phyloP scores from a whole-genome alignment of 2,888 invertebrate species.

The Thymelicus lineola region DNA sequence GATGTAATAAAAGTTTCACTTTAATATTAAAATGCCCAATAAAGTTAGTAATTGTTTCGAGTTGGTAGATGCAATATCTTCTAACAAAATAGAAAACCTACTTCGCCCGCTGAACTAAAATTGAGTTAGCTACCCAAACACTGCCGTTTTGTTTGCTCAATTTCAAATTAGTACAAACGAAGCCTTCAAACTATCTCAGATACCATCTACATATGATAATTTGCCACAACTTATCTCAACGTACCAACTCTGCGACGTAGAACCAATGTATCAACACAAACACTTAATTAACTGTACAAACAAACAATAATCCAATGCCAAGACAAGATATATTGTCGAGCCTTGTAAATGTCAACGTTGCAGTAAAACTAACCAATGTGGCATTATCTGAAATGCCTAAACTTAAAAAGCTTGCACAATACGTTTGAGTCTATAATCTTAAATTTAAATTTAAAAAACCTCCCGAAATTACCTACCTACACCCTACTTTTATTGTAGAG shows the following conservation, averaged over 20 bases:
- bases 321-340: constrained; percentile 33
- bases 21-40: no score
- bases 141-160: constrained; percentile 3
- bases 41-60: no score
- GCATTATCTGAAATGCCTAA: not conserved
- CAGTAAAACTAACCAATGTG: not conserved
- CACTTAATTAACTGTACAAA: constrained; percentile 36
- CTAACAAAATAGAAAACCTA: no score
- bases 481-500: no score
- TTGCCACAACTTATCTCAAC: constrained; percentile 27
- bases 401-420: no score
- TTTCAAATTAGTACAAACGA: not conserved
- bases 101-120: not conserved
- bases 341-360: constrained; percentile 22
- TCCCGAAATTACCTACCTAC: no score
- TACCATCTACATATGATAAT: constrained; percentile 14
- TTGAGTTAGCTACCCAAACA: not conserved
- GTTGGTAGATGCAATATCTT: no score
- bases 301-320: constrained; percentile 33
- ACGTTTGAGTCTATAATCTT: no score
- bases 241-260: not conserved
- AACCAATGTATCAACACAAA: constrained; percentile 24
- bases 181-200: constrained; percentile 7
- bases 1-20: no score
- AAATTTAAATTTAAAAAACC: no score